A percentile compares a stretch with the other conserved stretches of the same genome.
phyloP scores from a whole-genome alignment of 2,888 invertebrate species.

The Endomychus coccineus region DNA sequence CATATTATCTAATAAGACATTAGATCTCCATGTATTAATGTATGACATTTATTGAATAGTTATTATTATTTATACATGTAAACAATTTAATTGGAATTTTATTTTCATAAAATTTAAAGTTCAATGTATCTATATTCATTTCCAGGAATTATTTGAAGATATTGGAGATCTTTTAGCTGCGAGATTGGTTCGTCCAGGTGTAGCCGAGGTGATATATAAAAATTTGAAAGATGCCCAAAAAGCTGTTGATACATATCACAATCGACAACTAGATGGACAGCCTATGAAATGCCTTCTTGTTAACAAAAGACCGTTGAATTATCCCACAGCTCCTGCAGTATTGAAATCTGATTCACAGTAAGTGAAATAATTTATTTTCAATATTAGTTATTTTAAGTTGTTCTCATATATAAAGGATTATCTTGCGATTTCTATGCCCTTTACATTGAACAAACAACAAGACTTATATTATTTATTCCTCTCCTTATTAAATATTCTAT shows the following conservation, averaged over 20 bases:
- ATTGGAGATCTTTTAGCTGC: constrained; percentile 81
- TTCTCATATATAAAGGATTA: constrained; percentile 26
- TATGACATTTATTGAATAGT: too few relatives aligned
- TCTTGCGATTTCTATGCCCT: too few relatives aligned
- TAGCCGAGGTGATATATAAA: constrained; percentile 87
- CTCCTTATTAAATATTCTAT: constrained; percentile 11
- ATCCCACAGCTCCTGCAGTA: constrained; percentile 48
- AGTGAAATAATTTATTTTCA: not conserved
- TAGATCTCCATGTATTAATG: too few relatives aligned
- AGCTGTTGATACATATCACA: constrained; percentile 90
- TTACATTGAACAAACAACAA: too few relatives aligned
- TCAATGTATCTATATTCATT: not conserved
- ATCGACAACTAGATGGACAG: constrained; percentile 85
- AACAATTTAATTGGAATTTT: too few relatives aligned
- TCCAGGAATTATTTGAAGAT: constrained; percentile 85
- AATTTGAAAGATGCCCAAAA: constrained; percentile 77
- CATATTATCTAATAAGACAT: too few relatives aligned
- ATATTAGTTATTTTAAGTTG: constrained; percentile 8
- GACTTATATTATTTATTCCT: not conserved
- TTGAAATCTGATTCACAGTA: constrained; percentile 28
- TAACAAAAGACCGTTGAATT: constrained; percentile 61
- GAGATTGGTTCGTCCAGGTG: constrained; percentile 75
- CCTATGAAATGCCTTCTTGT: constrained; percentile 88
- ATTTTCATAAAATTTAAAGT: too few relatives aligned
- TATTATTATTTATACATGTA: too few relatives aligned